A percentile compares a stretch with the other conserved stretches of the same genome.
phyloP scores from a whole-genome alignment of 35 echinoderm and acorn worm species.

The Hemicentrotus pulcherrimus region DNA sequence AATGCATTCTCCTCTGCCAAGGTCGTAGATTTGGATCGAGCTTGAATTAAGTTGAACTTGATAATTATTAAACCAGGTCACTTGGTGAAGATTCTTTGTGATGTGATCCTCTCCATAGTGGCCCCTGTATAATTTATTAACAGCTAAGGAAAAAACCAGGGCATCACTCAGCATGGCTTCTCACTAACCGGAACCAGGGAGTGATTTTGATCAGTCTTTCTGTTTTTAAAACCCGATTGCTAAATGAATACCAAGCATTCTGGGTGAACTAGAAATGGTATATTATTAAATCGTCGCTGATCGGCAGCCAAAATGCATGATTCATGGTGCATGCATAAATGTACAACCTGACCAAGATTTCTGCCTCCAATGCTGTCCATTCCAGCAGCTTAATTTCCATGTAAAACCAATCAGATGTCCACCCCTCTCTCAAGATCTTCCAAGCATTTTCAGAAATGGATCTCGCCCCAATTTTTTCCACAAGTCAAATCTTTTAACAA shows the following conservation, averaged over 20 bases:
- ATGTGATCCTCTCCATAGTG: neutral
- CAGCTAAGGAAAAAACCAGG: neutral
- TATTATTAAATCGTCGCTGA: too few relatives aligned
- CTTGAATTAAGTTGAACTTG: neutral
- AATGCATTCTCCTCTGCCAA: neutral
- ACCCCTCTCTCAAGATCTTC: neutral
- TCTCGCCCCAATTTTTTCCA: neutral
- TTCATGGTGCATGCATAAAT: neutral
- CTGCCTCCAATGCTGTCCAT: neutral
- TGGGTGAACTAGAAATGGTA: too few relatives aligned
- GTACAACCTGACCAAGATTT: neutral
- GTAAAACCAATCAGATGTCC: neutral
- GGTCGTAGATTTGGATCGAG: neutral
- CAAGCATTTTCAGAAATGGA: neutral
- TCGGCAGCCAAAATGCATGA: too few relatives aligned
- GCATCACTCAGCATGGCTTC: neutral
- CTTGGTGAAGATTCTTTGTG: neutral
- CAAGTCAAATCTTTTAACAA: neutral
- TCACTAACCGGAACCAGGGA: neutral
- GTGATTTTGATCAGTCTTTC: neutral
- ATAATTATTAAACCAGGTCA: neutral
- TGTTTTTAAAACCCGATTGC: too few relatives aligned
- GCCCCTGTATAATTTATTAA: neutral
- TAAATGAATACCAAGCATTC: too few relatives aligned
- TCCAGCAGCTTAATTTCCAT: neutral